Conservation (phyloP, 92 coral and sea anemone genomes). For the Actinostola sp. region DNA sequence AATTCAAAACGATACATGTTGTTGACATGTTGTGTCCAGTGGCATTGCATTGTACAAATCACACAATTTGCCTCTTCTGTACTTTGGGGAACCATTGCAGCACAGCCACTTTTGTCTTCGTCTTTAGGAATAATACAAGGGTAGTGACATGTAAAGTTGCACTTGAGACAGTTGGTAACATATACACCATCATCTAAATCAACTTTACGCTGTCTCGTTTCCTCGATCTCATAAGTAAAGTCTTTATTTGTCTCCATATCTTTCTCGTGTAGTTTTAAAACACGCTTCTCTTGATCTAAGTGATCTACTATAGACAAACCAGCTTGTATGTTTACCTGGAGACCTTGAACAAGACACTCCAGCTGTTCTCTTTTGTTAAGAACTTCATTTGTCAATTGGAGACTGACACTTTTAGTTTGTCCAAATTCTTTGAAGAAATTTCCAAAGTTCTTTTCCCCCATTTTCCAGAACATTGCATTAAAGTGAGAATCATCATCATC, state of each 20-base stretch:
- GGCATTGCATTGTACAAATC: conserved; percentile 24
- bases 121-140: conserved; percentile 29
- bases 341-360: conserved; percentile 29
- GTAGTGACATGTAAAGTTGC: conserved; percentile 41
- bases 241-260: conserved; percentile 51
- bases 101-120: not conserved
- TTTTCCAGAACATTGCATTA: conserved; percentile 48
- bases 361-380: conserved; percentile 38
- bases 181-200: conserved; percentile 14
- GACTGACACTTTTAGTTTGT: conserved; percentile 22
- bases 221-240: conserved; percentile 20
- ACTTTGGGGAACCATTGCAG: conserved; percentile 18
- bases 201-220: not conserved
- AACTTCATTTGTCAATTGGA: conserved; percentile 34
- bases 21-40: conserved; percentile 32
- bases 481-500: conserved; percentile 10
- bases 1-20: conserved; percentile 21
- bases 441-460: conserved; percentile 32
- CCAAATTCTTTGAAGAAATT: conserved; percentile 23
- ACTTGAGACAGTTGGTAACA: conserved; percentile 37
- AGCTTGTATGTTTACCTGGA: conserved; percentile 18
- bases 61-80: conserved; percentile 22
- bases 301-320: conserved; percentile 43
- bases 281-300: conserved; percentile 37
- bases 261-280: conserved; percentile 30